phyloP scores from a whole-genome alignment of 2,797 vertebrate species.

The Margarornis squamiger region DNA sequence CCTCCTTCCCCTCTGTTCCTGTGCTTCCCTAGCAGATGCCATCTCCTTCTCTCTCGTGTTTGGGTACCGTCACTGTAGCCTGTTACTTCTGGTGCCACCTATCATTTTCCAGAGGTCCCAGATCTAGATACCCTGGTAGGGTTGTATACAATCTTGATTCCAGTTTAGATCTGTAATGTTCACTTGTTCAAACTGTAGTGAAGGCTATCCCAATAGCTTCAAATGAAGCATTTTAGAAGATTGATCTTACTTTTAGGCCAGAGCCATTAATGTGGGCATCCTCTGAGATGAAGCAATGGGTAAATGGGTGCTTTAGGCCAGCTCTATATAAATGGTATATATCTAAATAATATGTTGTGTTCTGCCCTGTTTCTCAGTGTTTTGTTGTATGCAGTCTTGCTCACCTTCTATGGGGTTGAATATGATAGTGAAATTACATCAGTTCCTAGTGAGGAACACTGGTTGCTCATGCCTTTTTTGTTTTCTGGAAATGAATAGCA shows the following conservation, averaged over 20 bases:
- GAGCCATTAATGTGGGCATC: background rate
- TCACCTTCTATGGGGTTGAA: background rate
- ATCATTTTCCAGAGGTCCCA: background rate
- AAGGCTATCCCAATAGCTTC: background rate
- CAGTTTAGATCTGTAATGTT: background rate
- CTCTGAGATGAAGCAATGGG: background rate
- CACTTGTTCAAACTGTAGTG: background rate
- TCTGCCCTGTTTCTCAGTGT: background rate
- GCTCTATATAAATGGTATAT: background rate
- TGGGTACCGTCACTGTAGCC: rapidly evolving
- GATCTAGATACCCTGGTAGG: background rate
- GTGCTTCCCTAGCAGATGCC: background rate
- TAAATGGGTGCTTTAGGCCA: background rate
- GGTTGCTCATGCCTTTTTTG: background rate
- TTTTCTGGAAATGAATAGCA: background rate
- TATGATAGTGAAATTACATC: background rate
- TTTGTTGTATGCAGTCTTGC: background rate
- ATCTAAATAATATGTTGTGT: background rate
- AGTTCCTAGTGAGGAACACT: background rate
- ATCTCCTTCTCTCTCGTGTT: background rate
- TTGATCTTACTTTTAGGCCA: background rate
- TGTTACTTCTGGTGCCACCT: background rate
- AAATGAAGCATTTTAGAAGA: background rate
- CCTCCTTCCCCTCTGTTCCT: background rate
- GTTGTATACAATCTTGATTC: background rate